phyloP scores from a whole-genome alignment of 2,888 invertebrate genomes.

The Sacculina carcini region DNA sequence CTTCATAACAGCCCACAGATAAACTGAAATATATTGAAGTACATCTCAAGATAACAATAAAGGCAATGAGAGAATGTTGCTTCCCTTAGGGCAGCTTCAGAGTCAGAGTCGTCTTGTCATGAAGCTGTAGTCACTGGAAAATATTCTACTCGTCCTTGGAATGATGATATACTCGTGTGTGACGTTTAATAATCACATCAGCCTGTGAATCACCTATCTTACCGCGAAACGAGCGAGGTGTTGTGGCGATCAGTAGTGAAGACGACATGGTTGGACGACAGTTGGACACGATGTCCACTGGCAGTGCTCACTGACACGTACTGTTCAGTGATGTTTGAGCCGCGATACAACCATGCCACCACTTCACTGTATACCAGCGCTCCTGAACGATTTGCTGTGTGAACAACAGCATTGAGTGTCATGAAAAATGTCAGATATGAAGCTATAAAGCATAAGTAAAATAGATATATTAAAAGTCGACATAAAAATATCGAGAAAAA shows the following conservation, averaged over 20 bases:
- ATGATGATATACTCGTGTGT: too few species aligned
- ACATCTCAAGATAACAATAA: neutral
- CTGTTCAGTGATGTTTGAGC: conserved; percentile 6
- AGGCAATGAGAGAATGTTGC: neutral
- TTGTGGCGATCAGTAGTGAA: neutral
- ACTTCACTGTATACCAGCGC: conserved; percentile 4
- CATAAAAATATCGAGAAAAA: too few species aligned
- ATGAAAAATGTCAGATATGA: too few species aligned
- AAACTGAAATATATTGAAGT: too few species aligned
- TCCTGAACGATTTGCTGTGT: neutral
- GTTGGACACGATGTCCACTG: neutral
- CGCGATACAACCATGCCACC: conserved; percentile 9
- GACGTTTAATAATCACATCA: too few species aligned
- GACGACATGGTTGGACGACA: conserved; percentile 9
- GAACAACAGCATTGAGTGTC: too few species aligned
- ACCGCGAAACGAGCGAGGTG: neutral
- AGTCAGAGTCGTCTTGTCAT: neutral
- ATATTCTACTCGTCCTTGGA: too few species aligned
- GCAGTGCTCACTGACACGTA: conserved; percentile 7
- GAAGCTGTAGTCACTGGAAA: too few species aligned
- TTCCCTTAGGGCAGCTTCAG: neutral
- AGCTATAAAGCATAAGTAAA: too few species aligned
- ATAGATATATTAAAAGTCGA: too few species aligned
- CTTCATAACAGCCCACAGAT: too few species aligned
- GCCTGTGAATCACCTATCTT: neutral